Conservation (phyloP, 2,888 invertebrate genomes). For the Empis stercorea region DNA sequence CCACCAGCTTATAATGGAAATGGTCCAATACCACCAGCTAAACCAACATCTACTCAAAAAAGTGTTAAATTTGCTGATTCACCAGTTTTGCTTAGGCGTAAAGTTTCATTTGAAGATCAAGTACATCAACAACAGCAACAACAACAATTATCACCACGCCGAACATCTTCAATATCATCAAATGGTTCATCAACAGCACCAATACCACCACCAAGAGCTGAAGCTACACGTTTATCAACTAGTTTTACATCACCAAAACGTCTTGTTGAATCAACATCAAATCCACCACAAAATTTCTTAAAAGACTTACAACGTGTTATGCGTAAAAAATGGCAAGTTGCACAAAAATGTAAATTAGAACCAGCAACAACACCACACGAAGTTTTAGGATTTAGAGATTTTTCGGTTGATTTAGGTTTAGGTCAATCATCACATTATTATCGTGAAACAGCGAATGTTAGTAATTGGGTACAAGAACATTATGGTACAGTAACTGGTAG, state of each 20-base stretch:
- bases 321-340: slow-evolving; percentile 88
- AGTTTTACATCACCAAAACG: slow-evolving; percentile 65
- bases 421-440: slow-evolving; percentile 32
- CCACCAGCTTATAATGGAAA: slow-evolving; percentile 32
- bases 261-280: slow-evolving; percentile 54
- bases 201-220: slow-evolving; percentile 62
- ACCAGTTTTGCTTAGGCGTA: slow-evolving; percentile 34
- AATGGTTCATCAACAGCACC: slow-evolving; percentile 33
- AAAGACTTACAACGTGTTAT: slow-evolving; percentile 83
- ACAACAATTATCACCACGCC: slow-evolving; percentile 21
- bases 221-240: slow-evolving; percentile 57
- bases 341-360: slow-evolving; percentile 81
- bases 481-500: slow-evolving; percentile 44
- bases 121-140: slow-evolving; percentile 17
- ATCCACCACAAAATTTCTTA: slow-evolving; percentile 69
- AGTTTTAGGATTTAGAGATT: slow-evolving; percentile 79
- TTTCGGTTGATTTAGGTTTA: slow-evolving; percentile 44
- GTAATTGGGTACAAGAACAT: slow-evolving; percentile 82
- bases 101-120: slow-evolving; percentile 35
- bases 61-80: slow-evolving; percentile 37
- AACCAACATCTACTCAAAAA: slow-evolving; percentile 19
- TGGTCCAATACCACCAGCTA: slow-evolving; percentile 11
- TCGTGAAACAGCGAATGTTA: slow-evolving; percentile 56
- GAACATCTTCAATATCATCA: slow-evolving; percentile 23
- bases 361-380: slow-evolving; percentile 82